Conservation (phyloP, 2,888 invertebrate genomes). For the Platypus cylindrus region DNA sequence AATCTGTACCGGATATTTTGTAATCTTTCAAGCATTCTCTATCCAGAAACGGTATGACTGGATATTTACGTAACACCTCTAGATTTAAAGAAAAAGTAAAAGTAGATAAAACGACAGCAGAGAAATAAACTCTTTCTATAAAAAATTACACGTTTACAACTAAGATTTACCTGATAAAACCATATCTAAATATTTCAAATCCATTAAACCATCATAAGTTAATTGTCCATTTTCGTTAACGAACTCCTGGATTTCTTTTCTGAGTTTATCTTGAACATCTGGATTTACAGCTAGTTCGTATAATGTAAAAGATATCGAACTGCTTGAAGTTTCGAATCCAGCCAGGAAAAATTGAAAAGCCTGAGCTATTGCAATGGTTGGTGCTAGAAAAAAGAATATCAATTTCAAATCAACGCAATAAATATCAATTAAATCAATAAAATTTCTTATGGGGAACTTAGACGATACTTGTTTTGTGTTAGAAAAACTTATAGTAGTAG, state of each 20-base stretch:
- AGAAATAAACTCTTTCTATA: background rate
- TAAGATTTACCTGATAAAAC: constrained; percentile 14
- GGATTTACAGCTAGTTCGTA: constrained; percentile 42
- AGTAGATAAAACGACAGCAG: background rate
- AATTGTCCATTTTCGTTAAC: constrained; percentile 33
- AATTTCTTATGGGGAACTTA: too few species aligned
- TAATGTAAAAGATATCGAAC: constrained; percentile 42
- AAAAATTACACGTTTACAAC: background rate
- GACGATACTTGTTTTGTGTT: too few species aligned
- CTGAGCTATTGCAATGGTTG: constrained; percentile 15
- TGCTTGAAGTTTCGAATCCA: constrained; percentile 49
- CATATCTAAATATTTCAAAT: constrained; percentile 39
- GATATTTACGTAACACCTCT: constrained; percentile 35
- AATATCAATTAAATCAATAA: too few species aligned
- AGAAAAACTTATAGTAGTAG: too few species aligned
- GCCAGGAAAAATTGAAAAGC: constrained; percentile 40
- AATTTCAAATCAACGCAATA: constrained; percentile 2
- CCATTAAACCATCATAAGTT: constrained; percentile 40
- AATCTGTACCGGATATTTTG: constrained; percentile 21
- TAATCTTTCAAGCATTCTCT: constrained; percentile 24
- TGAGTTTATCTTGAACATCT: constrained; percentile 40
- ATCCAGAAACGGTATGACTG: constrained; percentile 27
- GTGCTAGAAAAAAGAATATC: constrained; percentile 9
- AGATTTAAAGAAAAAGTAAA: constrained; percentile 8
- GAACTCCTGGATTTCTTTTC: constrained; percentile 37